Base-by-base conservation (phyloP, 2,113 vertebrate species). In the Odocoileus hemionus region DNA sequence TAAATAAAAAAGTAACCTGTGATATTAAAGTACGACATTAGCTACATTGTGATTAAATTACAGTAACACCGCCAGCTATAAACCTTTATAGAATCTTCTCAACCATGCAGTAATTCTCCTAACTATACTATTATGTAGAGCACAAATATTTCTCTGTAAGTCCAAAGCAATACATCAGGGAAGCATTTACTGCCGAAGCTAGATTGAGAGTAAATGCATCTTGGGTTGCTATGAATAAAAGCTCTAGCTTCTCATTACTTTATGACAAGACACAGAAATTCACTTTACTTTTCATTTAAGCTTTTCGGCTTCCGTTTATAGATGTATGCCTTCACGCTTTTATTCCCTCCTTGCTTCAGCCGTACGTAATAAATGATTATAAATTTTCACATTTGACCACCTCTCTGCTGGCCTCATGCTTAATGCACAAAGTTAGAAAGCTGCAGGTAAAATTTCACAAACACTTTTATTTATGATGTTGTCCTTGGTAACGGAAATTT, bases 401-500 rank as follows among this genome's bases (percentile, higher is more conserved):
- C 99, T 98, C 98, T 98, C 99, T 97, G 98, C 98, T 98, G 96
- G 98, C 98, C 99, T 99, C 98, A 98, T 98, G 98, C 99, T 98
- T 99, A 99, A 99, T 99, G 99, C 99, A 98, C 99, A 99, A 99
- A 99, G 99, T 99, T 99, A 98, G 98, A 98, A 97, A 99, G 99
- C 98, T 98, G 99, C 99, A 99, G 99, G 99, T 99, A 99, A 99
- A 99, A 99, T 99, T 99, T 99, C 99, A 99, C 99, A 99, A 99
- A 99, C 98, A 99, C 99, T 99, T 99, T 99, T 99, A 99, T 99
- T 99, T 99, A 99, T 99, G 99, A 99, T 99, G 99, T 99, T 99
- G 99, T 99, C 99, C 99, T 99, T 99, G 99, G 99, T 98, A 99
- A 99, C 99, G 97, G 99, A 99, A 99, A 99, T 99, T 99, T 99